These are phyloP conservation scores for Nephotettix cincticeps DNA, from an alignment of 1,140 invertebrate genomes.

Conservation along the genomic window DNA sequence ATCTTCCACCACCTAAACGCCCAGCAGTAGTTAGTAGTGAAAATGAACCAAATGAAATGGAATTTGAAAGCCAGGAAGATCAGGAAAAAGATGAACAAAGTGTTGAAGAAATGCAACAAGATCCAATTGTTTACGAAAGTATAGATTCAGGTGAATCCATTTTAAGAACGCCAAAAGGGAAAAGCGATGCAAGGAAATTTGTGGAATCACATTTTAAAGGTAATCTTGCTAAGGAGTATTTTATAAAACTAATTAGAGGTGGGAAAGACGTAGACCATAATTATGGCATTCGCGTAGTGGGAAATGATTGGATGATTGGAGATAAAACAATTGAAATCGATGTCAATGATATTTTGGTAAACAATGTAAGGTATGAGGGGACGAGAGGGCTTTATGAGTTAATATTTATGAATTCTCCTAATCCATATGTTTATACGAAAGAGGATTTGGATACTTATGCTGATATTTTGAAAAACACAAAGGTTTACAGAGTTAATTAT, in stretches of 20 bases:
- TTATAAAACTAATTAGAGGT: conserved; percentile 2
- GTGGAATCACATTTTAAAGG: not conserved
- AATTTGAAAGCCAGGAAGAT: not conserved
- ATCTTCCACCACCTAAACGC: not conserved
- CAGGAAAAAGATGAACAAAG: not conserved
- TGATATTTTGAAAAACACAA: not conserved
- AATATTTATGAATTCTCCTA: conserved; percentile 1
- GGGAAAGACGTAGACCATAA: conserved; percentile 1
- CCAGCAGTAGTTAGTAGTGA: not conserved
- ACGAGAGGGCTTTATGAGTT: conserved; percentile 5
- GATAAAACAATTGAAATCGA: not conserved
- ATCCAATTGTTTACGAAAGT: not conserved
- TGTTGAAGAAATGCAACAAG: too few relatives aligned
- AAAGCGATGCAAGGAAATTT: conserved; percentile 4
- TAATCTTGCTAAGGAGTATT: not conserved
- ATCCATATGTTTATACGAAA: not conserved
- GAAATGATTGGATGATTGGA: not conserved
- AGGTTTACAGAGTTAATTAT: conserved; percentile 12
- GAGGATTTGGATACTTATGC: conserved; percentile 6
- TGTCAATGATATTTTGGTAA: not conserved
- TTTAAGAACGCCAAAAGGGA: conserved; percentile 6
- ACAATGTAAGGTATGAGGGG: not conserved
- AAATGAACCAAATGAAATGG: not conserved
- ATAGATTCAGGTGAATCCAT: not conserved
- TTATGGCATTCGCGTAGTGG: not conserved